Evolutionary conservation across 2,888 invertebrate species (phyloP), one percentile per base, ranked within the genome.

Genomic region (Torymus auratus): DNA sequence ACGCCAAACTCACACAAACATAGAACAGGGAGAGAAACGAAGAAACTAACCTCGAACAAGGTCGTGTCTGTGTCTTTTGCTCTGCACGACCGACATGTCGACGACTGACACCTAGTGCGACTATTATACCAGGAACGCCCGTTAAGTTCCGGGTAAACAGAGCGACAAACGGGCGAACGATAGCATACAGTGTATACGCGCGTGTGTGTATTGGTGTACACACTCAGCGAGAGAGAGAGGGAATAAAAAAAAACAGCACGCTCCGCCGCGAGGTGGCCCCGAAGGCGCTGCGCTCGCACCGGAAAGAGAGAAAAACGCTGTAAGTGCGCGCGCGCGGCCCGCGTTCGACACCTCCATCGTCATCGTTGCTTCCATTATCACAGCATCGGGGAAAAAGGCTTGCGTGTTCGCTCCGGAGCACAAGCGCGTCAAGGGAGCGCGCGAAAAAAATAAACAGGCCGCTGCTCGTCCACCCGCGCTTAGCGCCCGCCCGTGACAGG

Each of bases 41-140:
- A 74, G 73, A 73, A 81, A 76, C 72, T 82, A 80, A 81, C 82
- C 82, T 81, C 83, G 83, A 84, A 81, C 80, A 80, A 75, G 81
- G 80, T 83, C 82, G 82, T 77, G 80, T 28, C 55, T 60, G 68
- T 52, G 53, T 20, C 41, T 41, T 7, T 41, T 7, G 7, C 5
- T 41, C 7, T 41, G 41, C 60, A 55, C 67, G 17, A 52, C 41
- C 80, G 55, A 69, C 52, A 58, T 60, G 13, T 56, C 28, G 17
- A 58, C 52, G 15, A 53, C 14, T 56, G 41, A 7, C 41, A 41
- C 7, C 41, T 41, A 41, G 41, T 41, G 41, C 7, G 5, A 5
- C 5, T 41, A 7, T 41, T 41, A 7, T 41, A 41, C 7, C 41
- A 41, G 5, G 7, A 41, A 41, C 41, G 41, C 41, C 41, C 5